Percentiles rank a stretch among this genome's conserved stretches.
phyloP scores from a whole-genome alignment of 2,113 vertebrate species.

The Chloroceryle aenea region DNA sequence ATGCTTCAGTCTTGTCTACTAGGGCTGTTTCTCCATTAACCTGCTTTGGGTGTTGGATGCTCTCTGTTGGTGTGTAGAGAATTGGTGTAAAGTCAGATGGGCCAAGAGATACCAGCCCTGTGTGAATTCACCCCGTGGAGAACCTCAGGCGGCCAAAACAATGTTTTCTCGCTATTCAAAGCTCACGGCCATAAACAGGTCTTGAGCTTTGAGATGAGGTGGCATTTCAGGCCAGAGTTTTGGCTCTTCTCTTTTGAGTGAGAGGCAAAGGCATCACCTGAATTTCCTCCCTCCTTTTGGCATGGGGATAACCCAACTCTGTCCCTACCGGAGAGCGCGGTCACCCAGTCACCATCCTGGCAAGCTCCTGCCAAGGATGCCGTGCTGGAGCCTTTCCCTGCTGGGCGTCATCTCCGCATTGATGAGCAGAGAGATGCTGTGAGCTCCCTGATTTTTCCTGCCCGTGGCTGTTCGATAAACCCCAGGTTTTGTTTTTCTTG shows the following conservation, averaged over 20 bases:
- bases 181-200: not conserved
- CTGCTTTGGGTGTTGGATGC: not conserved
- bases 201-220: not conserved
- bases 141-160: not conserved
- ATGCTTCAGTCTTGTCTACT: not conserved
- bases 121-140: not conserved
- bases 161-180: not conserved
- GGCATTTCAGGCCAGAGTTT: not conserved
- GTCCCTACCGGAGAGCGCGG: fast-evolving
- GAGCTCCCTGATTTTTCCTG: not conserved
- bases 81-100: not conserved
- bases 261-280: not conserved
- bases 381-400: not conserved
- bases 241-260: not conserved
- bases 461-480: not conserved
- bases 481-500: too few relatives aligned
- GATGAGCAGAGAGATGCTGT: not conserved
- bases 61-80: not conserved
- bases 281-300: not conserved
- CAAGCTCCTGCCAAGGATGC: not conserved
- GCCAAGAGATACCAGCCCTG: not conserved
- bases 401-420: not conserved
- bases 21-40: not conserved
- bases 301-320: not conserved
- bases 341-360: not conserved